A percentile compares a stretch with the other conserved stretches of the same genome.
Evolutionary conservation across 1,140 invertebrate genomes (phyloP).

Genomic region (Euura saliciscinereae): DNA sequence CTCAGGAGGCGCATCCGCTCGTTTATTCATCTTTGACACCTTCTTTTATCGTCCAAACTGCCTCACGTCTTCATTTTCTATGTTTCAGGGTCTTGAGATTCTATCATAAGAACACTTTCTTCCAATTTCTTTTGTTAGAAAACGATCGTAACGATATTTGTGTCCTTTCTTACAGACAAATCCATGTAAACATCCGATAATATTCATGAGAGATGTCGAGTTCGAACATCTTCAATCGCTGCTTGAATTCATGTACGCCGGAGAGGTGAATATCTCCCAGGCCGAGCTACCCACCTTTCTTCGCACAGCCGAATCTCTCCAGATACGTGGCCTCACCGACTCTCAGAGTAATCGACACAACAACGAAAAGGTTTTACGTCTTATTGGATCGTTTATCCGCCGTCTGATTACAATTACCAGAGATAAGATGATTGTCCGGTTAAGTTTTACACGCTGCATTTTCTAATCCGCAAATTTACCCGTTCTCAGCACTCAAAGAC

Average conservation of each 20-base stretch:
- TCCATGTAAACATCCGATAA: conserved; percentile 85
- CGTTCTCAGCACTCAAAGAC: conserved; percentile 50
- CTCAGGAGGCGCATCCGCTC: too few relatives aligned
- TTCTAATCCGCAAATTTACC: conserved; percentile 9
- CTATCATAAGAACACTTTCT: too few relatives aligned
- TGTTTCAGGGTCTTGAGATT: too few relatives aligned
- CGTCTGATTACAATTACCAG: not conserved
- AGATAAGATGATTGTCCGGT: too few relatives aligned
- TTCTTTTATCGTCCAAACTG: too few relatives aligned
- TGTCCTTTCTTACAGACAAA: conserved; percentile 71
- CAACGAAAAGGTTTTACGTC: conserved; percentile 54
- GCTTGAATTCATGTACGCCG: conserved; percentile 85
- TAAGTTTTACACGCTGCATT: too few relatives aligned
- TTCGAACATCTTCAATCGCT: conserved; percentile 79
- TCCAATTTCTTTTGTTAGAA: too few relatives aligned
- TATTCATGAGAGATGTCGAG: conserved; percentile 81
- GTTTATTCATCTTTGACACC: too few relatives aligned
- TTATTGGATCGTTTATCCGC: not conserved
- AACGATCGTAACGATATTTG: too few relatives aligned
- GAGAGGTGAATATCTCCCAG: conserved; percentile 90
- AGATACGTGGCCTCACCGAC: conserved; percentile 86
- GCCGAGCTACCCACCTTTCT: conserved; percentile 86
- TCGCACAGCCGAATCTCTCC: conserved; percentile 84
- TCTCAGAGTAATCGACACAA: conserved; percentile 59
- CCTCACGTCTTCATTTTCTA: too few relatives aligned